Conservation (phyloP, 2,888 invertebrate genomes). For the Amiota communis region DNA sequence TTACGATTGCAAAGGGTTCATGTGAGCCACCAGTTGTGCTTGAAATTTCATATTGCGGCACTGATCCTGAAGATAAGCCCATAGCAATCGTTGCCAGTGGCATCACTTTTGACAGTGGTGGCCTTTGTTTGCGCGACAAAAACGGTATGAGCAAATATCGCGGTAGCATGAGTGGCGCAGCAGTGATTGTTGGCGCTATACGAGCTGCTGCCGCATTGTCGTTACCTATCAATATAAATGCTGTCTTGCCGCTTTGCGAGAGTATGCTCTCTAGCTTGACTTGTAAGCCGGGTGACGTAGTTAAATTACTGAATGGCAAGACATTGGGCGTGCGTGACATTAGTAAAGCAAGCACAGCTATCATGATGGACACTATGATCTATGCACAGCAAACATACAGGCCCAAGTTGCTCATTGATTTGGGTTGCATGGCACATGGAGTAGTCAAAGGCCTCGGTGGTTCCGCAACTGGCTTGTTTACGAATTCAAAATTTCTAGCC, state of each 20-base stretch:
- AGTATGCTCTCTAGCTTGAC: slow-evolving; percentile 77
- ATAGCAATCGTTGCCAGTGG: slow-evolving; percentile 77
- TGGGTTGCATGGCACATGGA: slow-evolving; percentile 76
- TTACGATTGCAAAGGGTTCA: slow-evolving; percentile 70
- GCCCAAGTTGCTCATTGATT: slow-evolving; percentile 75
- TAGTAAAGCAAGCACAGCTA: slow-evolving; percentile 86
- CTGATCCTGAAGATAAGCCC: slow-evolving; percentile 72
- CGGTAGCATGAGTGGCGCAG: slow-evolving; percentile 79
- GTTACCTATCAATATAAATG: slow-evolving; percentile 75
- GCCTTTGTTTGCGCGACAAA: slow-evolving; percentile 62
- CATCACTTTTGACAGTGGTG: slow-evolving; percentile 75
- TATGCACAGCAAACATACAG: slow-evolving; percentile 81
- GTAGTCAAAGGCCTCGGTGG: slow-evolving; percentile 76
- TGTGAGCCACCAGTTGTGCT: slow-evolving; percentile 77
- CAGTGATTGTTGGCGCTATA: slow-evolving; percentile 76
- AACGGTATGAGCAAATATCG: slow-evolving; percentile 69
- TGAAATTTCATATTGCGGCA: slow-evolving; percentile 76
- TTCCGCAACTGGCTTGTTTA: slow-evolving; percentile 76
- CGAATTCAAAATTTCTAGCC: slow-evolving; percentile 75
- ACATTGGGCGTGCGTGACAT: slow-evolving; percentile 74
- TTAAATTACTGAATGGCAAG: slow-evolving; percentile 75
- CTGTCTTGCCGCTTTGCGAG: slow-evolving; percentile 73
- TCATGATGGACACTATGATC: slow-evolving; percentile 85
- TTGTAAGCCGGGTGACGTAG: slow-evolving; percentile 75
- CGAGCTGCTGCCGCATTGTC: slow-evolving; percentile 75